Evolutionary conservation across 2,797 vertebrate species (phyloP), one percentile per base, ranked within the genome.

Genomic region (Sebastolobus altivelis): DNA sequence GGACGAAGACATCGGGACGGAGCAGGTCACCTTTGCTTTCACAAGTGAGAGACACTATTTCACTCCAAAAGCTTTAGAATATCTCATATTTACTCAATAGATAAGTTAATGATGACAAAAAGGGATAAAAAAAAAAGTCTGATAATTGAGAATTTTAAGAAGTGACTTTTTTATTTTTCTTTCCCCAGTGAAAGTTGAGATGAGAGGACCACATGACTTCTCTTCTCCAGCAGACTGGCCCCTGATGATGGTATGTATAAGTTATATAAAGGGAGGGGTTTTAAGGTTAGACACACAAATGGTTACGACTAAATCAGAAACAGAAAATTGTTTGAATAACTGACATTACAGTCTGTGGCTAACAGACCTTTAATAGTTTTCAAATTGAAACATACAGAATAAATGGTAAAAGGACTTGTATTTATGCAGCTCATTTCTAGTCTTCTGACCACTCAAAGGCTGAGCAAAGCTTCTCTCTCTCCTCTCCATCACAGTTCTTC

Each of bases 141-240:
- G 59, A 54, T 4, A 9, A 14, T 12, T 49, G 35, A 22, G 16
- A 3, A 2, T 18, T 61, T 27, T 7, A 5, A 29, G 9, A 33
- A 40, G 56, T 55, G 62, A 38, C 33, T 22, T 10, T 72, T 62
- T 72, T 78, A 89, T 46, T 22, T 65, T 59, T 58, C 4, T 56
- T 27, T 75, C 56, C 6, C 8, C 69, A 98, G 97, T 98, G 96
- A 97, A 93, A 66, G 96, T 99, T 80, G 97, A 98, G 95, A 96
- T 98, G 94, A 97, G 96, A 83, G 97, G 98, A 61, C 97, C 97
- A 0, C 97, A 97, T 89, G 97, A 98, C 65, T 99, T 97, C 86
- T 97, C 98, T 27, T 97, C 97, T 1, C 97, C 98, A 74, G 97
- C 97, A 83, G 98, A 99, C 87, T 98, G 98, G 93, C 98, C 98